phyloP scores from a whole-genome alignment of 2,113 vertebrate genomes.

The Oenanthe oenanthe region DNA sequence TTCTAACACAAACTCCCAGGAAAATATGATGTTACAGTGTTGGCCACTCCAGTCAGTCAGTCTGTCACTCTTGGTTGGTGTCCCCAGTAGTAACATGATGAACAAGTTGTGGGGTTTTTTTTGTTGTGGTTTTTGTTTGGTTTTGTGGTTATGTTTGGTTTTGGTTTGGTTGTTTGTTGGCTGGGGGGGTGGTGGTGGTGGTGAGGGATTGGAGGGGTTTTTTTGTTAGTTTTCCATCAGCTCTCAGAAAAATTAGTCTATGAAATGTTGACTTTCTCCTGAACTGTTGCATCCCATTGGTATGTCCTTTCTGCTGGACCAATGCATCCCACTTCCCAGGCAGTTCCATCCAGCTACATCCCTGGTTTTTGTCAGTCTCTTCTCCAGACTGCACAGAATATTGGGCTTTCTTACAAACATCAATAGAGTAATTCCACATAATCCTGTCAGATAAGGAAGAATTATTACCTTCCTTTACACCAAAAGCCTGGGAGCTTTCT shows the following conservation, averaged over 20 bases:
- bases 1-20: not conserved
- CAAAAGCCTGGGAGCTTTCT: not conserved
- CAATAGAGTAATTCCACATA: not conserved
- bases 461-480: not conserved
- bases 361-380: not conserved
- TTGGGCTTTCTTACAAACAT: not conserved
- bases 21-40: not conserved
- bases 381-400: not conserved
- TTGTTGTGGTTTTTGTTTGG: not conserved
- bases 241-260: not conserved
- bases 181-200: not conserved
- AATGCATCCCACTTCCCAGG: not conserved
- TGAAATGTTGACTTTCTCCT: not conserved
- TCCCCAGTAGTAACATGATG: not conserved
- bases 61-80: not conserved
- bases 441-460: not conserved
- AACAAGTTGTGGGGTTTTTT: not conserved
- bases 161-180: not conserved
- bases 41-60: not conserved
- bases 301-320: not conserved
- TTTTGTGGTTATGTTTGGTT: not conserved
- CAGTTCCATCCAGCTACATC: not conserved
- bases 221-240: not conserved
- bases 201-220: not conserved
- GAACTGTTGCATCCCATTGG: not conserved